Base-by-base conservation (phyloP, 2,888 invertebrate species). In the Amiota communis region DNA sequence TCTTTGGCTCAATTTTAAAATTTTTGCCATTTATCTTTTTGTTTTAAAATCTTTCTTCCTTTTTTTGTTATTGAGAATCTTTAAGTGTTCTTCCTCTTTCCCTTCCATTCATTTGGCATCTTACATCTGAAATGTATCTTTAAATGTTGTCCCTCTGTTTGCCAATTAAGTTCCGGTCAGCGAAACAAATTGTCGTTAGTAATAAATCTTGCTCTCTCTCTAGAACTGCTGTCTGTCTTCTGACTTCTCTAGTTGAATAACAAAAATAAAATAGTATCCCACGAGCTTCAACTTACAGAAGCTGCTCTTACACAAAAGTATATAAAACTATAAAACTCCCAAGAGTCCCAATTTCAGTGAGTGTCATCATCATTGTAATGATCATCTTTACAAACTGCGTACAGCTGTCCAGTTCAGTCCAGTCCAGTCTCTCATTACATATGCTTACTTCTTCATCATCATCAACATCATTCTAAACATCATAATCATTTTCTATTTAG, bases 201-300 rank as follows among this genome's bases (percentile, higher is more conserved):
- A n/a, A 80, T 83, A 81, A 84, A 84, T 83, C 83, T 83, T 84
- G 81, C 48, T 10, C 46, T 63, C 36, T 11, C 53, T 53, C 53
- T 53, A 53, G 13, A 15, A 53, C 53, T 53, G 8, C 8, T 65
- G 20, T 49, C 48, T n/a, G n/a, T n/a, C n/a, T n/a, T n/a, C 0
- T 36, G 36, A 36, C 36, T 36, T 36, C 2, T 36, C 36, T 36
- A 36, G 36, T 36, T 36, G 6, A 36, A 36, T 2, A 36, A 36
- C 36, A 36, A 36, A 36, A 36, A 36, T 36, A 36, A 4, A 6
- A 6, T 49, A 20, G 48, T 65, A 65, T 65, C 65, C 48, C 65
- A 65, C 65, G 65, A 15, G 65, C 65, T 47, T 65, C 65, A 13
- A 6, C 10, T 65, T 65, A 49, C 65, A 63, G 9, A 13, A 36